These are phyloP conservation scores for Pterostichus niger DNA, from an alignment of 2,888 invertebrate genomes.

Conservation along the genomic window DNA sequence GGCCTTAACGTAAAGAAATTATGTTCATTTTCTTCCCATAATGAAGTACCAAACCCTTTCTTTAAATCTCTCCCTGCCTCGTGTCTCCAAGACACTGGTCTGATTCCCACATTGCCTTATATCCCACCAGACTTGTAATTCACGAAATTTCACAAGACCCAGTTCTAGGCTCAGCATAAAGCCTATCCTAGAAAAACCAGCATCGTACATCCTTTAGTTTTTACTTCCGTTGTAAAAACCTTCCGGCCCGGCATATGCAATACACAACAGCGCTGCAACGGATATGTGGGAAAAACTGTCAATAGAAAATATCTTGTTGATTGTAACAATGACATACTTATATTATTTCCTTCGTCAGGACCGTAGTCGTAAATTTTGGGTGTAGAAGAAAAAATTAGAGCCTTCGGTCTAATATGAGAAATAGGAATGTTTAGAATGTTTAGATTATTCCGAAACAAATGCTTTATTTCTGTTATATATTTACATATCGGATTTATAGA, in stretches of 20 bases:
- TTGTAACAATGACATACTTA: background rate
- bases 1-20: no score
- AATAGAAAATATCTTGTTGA: background rate
- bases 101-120: background rate
- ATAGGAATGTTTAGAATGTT: no score
- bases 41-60: background rate
- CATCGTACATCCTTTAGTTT: slow-evolving; percentile 22
- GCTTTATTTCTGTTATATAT: no score
- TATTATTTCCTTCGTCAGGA: background rate
- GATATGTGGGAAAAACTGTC: background rate
- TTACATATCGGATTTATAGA: no score
- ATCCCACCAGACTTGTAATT: background rate
- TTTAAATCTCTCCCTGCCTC: background rate
- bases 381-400: no score
- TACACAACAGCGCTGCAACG: background rate
- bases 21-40: background rate
- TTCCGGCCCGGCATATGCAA: slow-evolving; percentile 6
- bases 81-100: background rate
- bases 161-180: background rate
- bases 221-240: slow-evolving; percentile 13
- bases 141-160: slow-evolving; percentile 1
- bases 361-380: no score
- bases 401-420: no score
- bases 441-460: no score
- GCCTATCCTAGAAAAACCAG: slow-evolving; percentile 1